These are phyloP conservation scores for Mactromeris polynyma DNA, from an alignment of 2,888 invertebrate species.

Conservation along the genomic window DNA sequence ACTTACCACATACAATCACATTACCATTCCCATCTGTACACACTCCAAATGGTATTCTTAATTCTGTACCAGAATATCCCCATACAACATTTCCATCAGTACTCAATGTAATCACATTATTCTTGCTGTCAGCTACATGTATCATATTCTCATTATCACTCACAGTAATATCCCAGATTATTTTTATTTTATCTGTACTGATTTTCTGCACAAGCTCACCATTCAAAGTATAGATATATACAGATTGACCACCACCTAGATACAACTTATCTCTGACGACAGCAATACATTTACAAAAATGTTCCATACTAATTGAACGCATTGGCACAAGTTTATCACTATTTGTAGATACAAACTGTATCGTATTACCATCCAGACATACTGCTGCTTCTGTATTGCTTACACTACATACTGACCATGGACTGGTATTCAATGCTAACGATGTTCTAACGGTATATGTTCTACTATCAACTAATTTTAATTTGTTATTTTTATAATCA, in stretches of 20 bases:
- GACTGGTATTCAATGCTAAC: background rate
- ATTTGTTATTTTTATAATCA: background rate
- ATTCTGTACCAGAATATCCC: background rate
- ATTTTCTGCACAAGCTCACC: background rate
- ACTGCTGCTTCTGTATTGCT: constrained; percentile 9
- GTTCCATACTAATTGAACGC: background rate
- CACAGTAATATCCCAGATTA: background rate
- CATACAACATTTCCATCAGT: background rate
- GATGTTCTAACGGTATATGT: constrained; percentile 1
- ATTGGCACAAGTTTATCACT: background rate
- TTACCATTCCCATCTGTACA: constrained; percentile 11
- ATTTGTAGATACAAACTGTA: constrained; percentile 9
- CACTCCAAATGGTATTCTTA: background rate
- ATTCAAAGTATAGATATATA: background rate
- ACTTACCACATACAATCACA: constrained; percentile 1
- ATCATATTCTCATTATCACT: constrained; percentile 10
- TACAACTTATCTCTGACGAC: background rate
- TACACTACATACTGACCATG: background rate
- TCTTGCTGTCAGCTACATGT: background rate
- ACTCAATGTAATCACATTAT: background rate
- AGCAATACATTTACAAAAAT: background rate
- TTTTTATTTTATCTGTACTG: background rate
- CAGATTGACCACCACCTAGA: background rate
- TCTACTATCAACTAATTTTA: background rate
- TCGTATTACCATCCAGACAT: background rate